Conservation (phyloP, 2,113 vertebrate species). For the Jaculus jaculus region DNA sequence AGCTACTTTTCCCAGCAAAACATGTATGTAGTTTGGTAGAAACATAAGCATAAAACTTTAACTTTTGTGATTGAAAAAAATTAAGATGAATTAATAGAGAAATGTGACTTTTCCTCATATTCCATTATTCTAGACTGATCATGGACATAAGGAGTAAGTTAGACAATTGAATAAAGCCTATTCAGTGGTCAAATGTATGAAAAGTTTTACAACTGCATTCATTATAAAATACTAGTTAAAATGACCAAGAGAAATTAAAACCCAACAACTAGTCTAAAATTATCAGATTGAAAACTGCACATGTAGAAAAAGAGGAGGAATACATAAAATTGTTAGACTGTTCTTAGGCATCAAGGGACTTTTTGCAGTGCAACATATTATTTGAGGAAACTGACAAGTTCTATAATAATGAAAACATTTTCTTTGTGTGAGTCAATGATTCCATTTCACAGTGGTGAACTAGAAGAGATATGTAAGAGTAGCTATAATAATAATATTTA, state of each 20-base stretch:
- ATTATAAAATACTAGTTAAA: not conserved
- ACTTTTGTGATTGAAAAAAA: not conserved
- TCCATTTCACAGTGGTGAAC: not conserved
- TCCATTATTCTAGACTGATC: not conserved
- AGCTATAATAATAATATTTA: not conserved
- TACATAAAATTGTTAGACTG: not conserved
- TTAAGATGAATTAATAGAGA: not conserved
- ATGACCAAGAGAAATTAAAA: not conserved
- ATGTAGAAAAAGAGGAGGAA: fast-evolving
- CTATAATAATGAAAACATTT: not conserved
- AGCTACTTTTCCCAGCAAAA: not conserved
- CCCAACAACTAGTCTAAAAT: not conserved
- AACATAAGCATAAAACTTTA: not conserved
- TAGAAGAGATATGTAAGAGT: not conserved
- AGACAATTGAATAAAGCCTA: not conserved
- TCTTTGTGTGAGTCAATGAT: not conserved
- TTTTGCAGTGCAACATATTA: not conserved
- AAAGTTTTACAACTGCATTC: not conserved
- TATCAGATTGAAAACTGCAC: not conserved
- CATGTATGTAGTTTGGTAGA: not conserved
- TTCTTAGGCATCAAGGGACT: not conserved
- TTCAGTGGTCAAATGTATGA: not conserved
- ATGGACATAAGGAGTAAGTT: not conserved
- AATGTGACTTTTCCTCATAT: not conserved
- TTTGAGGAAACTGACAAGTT: not conserved